Evolutionary conservation across 2,888 invertebrate species (phyloP).

Genomic region (Ligdia adustata): DNA sequence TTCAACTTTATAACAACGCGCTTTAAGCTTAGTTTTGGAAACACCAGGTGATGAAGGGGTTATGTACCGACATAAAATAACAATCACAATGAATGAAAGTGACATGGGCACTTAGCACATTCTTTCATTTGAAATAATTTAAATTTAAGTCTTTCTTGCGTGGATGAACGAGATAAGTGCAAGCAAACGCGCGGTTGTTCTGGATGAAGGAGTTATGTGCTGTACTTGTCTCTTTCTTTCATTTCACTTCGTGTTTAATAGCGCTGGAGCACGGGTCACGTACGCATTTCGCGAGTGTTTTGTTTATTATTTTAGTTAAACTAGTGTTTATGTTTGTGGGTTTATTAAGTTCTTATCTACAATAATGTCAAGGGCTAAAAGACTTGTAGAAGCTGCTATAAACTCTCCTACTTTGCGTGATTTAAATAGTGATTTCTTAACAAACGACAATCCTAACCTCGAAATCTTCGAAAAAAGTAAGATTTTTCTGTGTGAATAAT

Average conservation of each 20-base stretch:
- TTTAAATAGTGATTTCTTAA: conserved; percentile 16
- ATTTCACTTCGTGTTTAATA: too few relatives aligned
- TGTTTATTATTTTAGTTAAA: too few relatives aligned
- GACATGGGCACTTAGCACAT: conserved; percentile 5
- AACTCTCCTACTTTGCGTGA: conserved; percentile 16
- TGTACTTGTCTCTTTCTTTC: too few relatives aligned
- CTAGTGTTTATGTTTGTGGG: conserved; percentile 1
- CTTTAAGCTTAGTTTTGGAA: conserved; percentile 3
- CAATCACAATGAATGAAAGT: conserved; percentile 4
- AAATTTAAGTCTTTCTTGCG: not conserved
- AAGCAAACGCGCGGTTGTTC: too few relatives aligned
- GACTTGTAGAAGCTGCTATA: conserved; percentile 15
- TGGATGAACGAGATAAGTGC: too few relatives aligned
- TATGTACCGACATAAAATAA: conserved; percentile 7
- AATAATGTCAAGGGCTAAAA: conserved; percentile 20
- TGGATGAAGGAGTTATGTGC: too few relatives aligned
- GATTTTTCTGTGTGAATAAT: conserved; percentile 27
- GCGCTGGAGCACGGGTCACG: too few relatives aligned
- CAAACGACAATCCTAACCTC: conserved; percentile 6
- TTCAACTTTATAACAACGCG: too few relatives aligned
- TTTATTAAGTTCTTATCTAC: conserved; percentile 12
- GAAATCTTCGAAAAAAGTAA: conserved; percentile 10
- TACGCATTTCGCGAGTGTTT: too few relatives aligned
- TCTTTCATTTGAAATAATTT: conserved; percentile 1
- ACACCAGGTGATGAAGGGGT: conserved; percentile 17